Conservation (phyloP, 1,140 invertebrate genomes). For the Rhagoletis pomonella region DNA sequence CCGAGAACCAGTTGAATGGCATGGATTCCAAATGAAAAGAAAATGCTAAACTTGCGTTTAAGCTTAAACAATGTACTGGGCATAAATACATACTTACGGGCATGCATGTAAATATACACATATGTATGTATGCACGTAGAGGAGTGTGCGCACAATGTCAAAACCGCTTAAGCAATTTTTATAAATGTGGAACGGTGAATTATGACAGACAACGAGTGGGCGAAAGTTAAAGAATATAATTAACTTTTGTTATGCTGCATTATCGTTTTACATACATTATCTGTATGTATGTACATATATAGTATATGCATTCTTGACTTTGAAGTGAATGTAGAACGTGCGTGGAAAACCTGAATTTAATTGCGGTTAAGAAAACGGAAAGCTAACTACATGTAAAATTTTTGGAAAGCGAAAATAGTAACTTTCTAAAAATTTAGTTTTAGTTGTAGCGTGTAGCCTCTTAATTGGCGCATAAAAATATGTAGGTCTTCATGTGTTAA, state of each 20-base stretch:
- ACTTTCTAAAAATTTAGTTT: not conserved
- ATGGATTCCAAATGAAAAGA: conserved; percentile 33
- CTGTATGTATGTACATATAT: no score
- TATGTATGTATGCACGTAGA: not conserved
- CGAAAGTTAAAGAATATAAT: conserved; percentile 38
- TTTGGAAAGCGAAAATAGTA: not conserved
- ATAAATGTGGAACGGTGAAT: conserved; percentile 32
- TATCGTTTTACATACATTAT: not conserved
- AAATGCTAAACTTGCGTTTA: not conserved
- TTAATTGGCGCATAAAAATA: no score
- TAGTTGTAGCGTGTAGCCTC: no score
- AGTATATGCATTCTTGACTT: no score
- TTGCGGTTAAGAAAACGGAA: not conserved
- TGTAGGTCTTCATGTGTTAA: no score
- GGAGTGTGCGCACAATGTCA: not conserved
- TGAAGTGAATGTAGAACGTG: not conserved
- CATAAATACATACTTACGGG: not conserved
- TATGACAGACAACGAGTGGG: conserved; percentile 21
- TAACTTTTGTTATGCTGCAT: not conserved
- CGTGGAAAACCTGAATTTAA: not conserved
- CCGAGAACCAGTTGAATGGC: conserved; percentile 27
- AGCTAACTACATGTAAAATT: not conserved
- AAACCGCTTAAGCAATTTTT: not conserved
- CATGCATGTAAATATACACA: not conserved
- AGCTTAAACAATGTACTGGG: not conserved